Evolutionary conservation across 2,113 vertebrate genomes (phyloP).

Genomic region (Atherinomorus stipes): DNA sequence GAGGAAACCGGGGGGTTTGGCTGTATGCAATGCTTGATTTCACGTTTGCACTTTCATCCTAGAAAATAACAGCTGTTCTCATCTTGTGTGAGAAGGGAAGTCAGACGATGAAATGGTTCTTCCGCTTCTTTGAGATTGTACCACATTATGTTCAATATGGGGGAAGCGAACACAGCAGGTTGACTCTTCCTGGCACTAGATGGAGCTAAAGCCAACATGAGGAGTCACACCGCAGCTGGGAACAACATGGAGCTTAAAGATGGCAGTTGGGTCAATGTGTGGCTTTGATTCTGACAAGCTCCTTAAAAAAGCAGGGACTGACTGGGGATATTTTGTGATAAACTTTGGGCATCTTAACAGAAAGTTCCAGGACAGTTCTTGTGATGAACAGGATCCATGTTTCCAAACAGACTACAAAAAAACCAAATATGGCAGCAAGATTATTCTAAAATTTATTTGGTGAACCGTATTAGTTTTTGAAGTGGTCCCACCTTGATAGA

Average conservation of each 20-base stretch:
- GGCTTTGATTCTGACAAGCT: too few relatives aligned
- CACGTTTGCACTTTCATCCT: background rate
- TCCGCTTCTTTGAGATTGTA: background rate
- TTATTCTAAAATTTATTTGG: slow-evolving; percentile 62
- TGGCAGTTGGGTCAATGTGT: background rate
- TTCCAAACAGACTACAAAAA: slow-evolving; percentile 48
- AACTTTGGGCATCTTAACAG: too few relatives aligned
- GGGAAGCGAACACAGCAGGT: background rate
- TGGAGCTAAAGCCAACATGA: slow-evolving; percentile 21
- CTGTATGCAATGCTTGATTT: slow-evolving; percentile 18
- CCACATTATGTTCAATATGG: background rate
- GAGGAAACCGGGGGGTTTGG: slow-evolving; percentile 20
- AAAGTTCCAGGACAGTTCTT: background rate
- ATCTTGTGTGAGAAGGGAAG: background rate
- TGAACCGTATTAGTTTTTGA: slow-evolving; percentile 43
- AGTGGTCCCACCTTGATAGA: slow-evolving; percentile 57
- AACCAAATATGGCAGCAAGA: slow-evolving; percentile 46
- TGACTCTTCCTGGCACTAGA: slow-evolving; percentile 17
- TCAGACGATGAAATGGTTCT: background rate
- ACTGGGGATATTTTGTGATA: too few relatives aligned
- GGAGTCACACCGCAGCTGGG: background rate
- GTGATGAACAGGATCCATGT: background rate
- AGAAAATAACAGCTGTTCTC: background rate
- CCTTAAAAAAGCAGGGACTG: too few relatives aligned
- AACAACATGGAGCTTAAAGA: too few relatives aligned